Base-by-base conservation (phyloP, 92 coral and sea anemone species). In the Ricordea florida region DNA sequence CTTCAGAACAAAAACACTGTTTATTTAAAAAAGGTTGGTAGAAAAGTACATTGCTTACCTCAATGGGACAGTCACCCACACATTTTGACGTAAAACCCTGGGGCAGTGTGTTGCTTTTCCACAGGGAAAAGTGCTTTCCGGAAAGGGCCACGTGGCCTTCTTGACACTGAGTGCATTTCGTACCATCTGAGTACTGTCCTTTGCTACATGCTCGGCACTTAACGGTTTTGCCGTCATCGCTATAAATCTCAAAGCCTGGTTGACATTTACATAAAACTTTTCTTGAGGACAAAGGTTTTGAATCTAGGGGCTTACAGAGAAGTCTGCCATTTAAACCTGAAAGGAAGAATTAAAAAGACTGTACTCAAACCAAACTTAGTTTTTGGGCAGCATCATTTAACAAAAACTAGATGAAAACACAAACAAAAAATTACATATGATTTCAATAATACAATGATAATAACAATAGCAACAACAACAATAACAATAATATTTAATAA, bases 81-180 rank as follows among this genome's bases (percentile, higher is more conserved):
- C 97, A 91, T 0, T 38, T 31, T 8, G 93, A 65, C 24, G 73
- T 68, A 37, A 91, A 87, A 9, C 97, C 97, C 13, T 79, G 65
- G 0, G 90, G 93, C 24, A 91, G 30, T 6, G 62, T 45, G 37
- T 68, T 72, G 7, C 43, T 62, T 6, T 35, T 56, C 97, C 97
- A 90, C 22, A 49, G 36, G 41, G 58, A 69, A 62, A 56, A 87
- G 61, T 90, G 97, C 65, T 87, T 90, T 9, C 97, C 97, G 29
- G 65, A 52, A 10, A 90, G 76, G 0, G 97, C 87, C n/a, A 83
- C 97, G 15, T 74, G 84, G 5, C 97, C 97, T 51, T 59, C 37
- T 1, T 69, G 68, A 46, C 97, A 90, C 22, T 46, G 42, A 28
- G 55, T 45, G 52, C 97, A 90, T 24, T 41, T 74, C 13, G 66